Evolutionary conservation across 2,888 invertebrate genomes (phyloP).

Genomic region (Pollenia amentaria): DNA sequence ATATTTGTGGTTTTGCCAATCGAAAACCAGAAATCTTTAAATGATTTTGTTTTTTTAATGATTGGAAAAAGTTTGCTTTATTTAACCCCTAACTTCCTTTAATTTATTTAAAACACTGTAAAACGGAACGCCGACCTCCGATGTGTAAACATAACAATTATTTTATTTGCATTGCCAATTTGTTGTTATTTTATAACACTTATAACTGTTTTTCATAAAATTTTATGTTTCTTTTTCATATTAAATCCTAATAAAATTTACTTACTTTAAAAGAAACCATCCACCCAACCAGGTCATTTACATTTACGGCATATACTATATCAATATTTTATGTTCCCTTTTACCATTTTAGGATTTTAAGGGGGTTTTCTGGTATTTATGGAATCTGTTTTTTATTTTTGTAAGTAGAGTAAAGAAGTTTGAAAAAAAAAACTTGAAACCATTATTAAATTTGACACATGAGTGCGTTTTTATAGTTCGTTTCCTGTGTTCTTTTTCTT

Average conservation of each 20-base stretch:
- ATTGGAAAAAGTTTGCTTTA: too few species aligned
- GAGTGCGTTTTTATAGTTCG: slow-evolving; percentile 71
- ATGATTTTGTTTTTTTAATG: too few species aligned
- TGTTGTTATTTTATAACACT: not conserved
- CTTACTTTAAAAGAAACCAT: not conserved
- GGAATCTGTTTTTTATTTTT: not conserved
- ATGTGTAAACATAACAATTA: too few species aligned
- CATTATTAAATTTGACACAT: slow-evolving; percentile 69
- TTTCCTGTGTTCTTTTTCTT: slow-evolving; percentile 65
- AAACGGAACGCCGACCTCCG: too few species aligned
- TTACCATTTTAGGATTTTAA: not conserved
- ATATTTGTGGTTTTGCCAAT: too few species aligned
- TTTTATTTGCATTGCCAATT: too few species aligned
- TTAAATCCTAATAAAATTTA: not conserved
- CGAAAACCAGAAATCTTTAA: too few species aligned
- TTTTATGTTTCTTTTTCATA: not conserved
- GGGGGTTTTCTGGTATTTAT: slow-evolving; percentile 11
- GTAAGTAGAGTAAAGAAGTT: slow-evolving; percentile 12
- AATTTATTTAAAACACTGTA: too few species aligned
- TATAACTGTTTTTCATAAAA: not conserved
- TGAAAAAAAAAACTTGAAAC: slow-evolving; percentile 22
- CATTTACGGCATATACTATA: not conserved
- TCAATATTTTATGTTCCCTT: not conserved
- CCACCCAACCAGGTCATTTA: slow-evolving; percentile 49
- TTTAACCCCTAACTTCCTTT: too few species aligned